Percentiles rank a stretch among this genome's conserved stretches.
phyloP scores from a whole-genome alignment of 2,113 vertebrate species.

The Rhea pennata region DNA sequence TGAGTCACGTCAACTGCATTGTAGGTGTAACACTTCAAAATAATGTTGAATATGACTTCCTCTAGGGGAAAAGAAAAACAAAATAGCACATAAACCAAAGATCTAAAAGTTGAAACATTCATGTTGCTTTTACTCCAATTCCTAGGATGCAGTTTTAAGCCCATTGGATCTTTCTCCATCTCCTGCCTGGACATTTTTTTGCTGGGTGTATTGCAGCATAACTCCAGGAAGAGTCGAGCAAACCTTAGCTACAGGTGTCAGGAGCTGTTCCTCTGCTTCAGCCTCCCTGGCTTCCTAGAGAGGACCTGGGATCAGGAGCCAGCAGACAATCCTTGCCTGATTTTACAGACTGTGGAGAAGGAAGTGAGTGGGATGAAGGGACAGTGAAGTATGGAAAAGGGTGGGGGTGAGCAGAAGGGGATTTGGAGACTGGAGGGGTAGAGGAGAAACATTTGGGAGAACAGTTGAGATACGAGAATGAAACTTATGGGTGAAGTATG shows the following conservation, averaged over 20 bases:
- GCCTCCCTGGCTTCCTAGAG: background rate
- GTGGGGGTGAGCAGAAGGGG: background rate
- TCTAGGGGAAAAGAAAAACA: background rate
- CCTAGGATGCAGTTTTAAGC: background rate
- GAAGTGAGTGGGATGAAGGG: background rate
- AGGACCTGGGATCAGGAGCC: accelerated
- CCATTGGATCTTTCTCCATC: background rate
- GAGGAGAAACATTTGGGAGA: background rate
- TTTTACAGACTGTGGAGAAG: background rate
- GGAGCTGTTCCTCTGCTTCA: background rate
- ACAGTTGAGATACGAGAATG: background rate
- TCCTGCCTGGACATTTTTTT: background rate
- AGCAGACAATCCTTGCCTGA: background rate
- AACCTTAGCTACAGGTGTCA: background rate
- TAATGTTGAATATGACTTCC: background rate
- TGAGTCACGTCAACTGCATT: background rate
- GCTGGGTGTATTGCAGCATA: background rate
- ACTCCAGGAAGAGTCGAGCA: background rate
- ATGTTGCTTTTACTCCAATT: background rate
- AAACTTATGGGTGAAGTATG: background rate
- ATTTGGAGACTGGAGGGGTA: background rate
- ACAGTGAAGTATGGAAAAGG: background rate
- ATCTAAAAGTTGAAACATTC: background rate
- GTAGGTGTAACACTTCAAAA: background rate
- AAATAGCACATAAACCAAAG: background rate